Conservation (phyloP, 2,797 vertebrate species). For the Peromyscus eremicus region DNA sequence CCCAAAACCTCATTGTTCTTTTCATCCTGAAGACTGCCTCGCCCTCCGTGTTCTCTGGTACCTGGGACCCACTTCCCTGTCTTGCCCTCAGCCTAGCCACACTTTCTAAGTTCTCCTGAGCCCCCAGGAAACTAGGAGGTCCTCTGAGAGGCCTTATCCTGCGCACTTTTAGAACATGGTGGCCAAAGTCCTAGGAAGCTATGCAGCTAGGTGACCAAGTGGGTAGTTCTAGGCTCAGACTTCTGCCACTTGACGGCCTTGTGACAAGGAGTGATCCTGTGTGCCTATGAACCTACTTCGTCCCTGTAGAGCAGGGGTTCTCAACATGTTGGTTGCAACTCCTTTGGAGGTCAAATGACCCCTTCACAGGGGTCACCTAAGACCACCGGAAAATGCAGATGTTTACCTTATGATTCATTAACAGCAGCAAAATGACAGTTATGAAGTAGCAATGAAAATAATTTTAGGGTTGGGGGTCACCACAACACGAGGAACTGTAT, state of each 20-base stretch:
- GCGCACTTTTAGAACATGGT: background rate
- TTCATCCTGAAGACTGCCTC: background rate
- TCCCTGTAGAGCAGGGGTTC: background rate
- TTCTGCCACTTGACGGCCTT: background rate
- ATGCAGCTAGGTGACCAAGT: fast-evolving
- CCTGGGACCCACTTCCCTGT: background rate
- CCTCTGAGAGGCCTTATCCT: background rate
- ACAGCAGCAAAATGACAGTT: no score
- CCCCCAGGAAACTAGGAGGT: background rate
- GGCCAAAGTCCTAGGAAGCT: background rate
- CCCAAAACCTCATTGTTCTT: background rate
- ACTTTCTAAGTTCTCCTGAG: background rate
- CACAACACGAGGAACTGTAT: background rate
- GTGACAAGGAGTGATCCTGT: background rate
- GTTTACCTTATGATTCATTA: background rate
- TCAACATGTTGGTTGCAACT: background rate
- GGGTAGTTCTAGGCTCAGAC: background rate
- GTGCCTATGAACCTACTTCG: background rate
- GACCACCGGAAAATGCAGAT: background rate
- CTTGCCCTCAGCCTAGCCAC: background rate
- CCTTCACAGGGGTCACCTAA: background rate
- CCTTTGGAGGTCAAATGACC: no score
- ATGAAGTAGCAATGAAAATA: background rate
- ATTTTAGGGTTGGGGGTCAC: no score
- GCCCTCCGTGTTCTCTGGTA: background rate